phyloP scores from a whole-genome alignment of 53 echinoderm and acorn worm species.

The Glandiceps talaboti region DNA sequence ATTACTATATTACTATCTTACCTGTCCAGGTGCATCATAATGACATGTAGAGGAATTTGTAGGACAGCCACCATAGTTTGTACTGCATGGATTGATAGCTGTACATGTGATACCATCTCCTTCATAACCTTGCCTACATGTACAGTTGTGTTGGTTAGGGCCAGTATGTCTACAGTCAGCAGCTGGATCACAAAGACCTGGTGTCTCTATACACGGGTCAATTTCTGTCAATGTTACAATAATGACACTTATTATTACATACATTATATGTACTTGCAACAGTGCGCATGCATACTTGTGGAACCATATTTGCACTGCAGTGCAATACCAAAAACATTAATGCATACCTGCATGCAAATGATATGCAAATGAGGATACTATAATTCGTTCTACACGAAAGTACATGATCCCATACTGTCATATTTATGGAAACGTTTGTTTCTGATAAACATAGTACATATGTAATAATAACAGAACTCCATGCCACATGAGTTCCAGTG shows the following conservation, averaged over 20 bases:
- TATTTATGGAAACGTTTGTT: no score
- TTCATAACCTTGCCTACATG: slow-evolving; percentile 40
- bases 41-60: slow-evolving; percentile 29
- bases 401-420: no score
- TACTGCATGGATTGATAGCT: slow-evolving; percentile 44
- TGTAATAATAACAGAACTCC: no score
- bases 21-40: slow-evolving; percentile 43
- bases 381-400: no score
- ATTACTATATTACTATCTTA: no score
- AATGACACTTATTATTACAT: not conserved
- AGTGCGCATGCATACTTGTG: not conserved
- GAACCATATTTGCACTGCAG: no score
- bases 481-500: no score
- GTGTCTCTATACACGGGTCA: slow-evolving; percentile 8
- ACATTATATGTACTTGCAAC: not conserved
- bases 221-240: slow-evolving; percentile 1
- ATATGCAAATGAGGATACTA: no score
- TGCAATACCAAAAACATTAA: no score
- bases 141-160: slow-evolving; percentile 19
- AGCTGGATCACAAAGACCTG: slow-evolving; percentile 2
- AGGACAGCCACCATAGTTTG: slow-evolving; percentile 26
- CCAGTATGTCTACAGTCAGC: slow-evolving; percentile 13
- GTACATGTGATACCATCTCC: slow-evolving; percentile 49
- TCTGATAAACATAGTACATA: no score
- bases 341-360: no score